phyloP scores from a whole-genome alignment of 1,140 invertebrate genomes.

The Pristionchus pacificus region DNA sequence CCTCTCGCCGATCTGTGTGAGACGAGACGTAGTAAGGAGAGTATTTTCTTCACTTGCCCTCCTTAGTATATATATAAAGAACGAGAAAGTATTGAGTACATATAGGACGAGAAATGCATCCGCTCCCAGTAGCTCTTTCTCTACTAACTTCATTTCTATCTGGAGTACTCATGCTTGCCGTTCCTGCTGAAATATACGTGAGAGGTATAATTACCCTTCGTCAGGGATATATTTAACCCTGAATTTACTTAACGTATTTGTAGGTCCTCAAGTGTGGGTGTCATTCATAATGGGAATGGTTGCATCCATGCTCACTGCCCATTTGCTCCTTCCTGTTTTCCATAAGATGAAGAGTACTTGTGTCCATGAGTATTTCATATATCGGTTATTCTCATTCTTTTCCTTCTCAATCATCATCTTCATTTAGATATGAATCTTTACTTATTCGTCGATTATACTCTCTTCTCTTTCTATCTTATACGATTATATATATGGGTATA shows the following conservation, averaged over 20 bases:
- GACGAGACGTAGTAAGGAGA: no score
- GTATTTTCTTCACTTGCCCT: no score
- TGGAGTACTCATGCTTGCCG: conserved; percentile 43
- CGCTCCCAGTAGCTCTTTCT: conserved; percentile 51
- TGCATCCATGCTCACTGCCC: conserved; percentile 35
- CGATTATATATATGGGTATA: conserved; percentile 51
- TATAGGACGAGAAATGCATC: conserved; percentile 45
- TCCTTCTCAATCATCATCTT: neutral
- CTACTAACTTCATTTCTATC: conserved; percentile 53
- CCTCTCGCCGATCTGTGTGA: no score
- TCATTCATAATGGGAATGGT: conserved; percentile 40
- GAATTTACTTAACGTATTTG: conserved; percentile 1
- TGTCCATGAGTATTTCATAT: conserved; percentile 51
- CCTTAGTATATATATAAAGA: no score
- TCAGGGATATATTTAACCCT: neutral
- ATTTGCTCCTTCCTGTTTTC: conserved; percentile 43
- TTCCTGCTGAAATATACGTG: conserved; percentile 52
- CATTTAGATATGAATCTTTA: conserved; percentile 44
- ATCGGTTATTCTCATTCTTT: conserved; percentile 35
- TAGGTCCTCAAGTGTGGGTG: conserved; percentile 42
- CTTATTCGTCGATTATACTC: conserved; percentile 46
- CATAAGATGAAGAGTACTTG: conserved; percentile 45
- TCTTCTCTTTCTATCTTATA: conserved; percentile 52
- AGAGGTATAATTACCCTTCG: conserved; percentile 28
- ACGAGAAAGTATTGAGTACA: no score